Base-by-base conservation (phyloP, 2,888 invertebrate species). In the Drosophila trichaetosa region DNA sequence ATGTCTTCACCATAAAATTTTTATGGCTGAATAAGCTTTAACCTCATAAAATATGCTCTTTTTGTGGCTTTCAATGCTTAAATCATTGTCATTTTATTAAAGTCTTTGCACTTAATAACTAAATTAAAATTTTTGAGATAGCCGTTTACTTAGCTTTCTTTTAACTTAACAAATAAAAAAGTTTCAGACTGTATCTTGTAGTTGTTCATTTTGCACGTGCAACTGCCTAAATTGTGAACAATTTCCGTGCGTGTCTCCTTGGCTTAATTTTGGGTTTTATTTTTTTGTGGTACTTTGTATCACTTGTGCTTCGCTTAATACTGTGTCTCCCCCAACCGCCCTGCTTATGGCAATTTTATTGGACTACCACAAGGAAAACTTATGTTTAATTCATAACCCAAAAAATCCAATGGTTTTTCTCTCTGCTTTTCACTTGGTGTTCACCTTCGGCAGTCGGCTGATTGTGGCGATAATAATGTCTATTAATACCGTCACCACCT, bases 331-430 rank as follows among this genome's bases (percentile, higher is more conserved):
- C 40, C 27, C 27, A 27, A 18, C 29, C 5, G 4, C 49, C 48
- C 33, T 27, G 57, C 42, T 64, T 70, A 58, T 63, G 71, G 65
- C 42, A 34, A 31, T 64, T 80, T 71, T 76, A 80, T 80, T 71
- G 64, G 51, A 31, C 40, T 51, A 24, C 76, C 76, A 52, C 49
- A 49, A 31, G 27, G 13, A 62, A 61, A 57, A 57, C 53, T 69
- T 60, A 63, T 85, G 85, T 85, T 54, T 85, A 89, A 85, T 87
- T 89, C 83, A 85, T 82, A 89, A 75, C 75, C 60, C 42, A 72
- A 62, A 66, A 74, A 84, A 63, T 67, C 66, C 62, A 53, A 62
- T 69, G 69, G 29, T 46, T 48, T 52, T 18, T 33, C 24, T 16
- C 21, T 33, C 46, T 53, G 38, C 34, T 56, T 27, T 53, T 53